phyloP scores from a whole-genome alignment of 2,888 invertebrate species.

The Drosophila ezoana region DNA sequence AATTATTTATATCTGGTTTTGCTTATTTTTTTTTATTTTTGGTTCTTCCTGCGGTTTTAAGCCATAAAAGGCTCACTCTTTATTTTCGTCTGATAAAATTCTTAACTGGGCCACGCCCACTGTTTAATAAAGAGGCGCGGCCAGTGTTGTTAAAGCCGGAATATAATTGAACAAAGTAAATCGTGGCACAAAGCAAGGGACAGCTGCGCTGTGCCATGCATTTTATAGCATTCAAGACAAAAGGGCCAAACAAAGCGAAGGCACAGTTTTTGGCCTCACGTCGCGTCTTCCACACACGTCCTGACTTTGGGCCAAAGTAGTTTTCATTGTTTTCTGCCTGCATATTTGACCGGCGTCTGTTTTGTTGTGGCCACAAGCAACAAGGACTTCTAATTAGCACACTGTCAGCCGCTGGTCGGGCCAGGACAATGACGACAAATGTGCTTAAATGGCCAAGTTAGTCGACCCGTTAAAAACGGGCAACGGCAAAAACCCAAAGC shows the following conservation, averaged over 20 bases:
- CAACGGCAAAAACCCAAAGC: constrained; percentile 52
- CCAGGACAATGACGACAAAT: constrained; percentile 72
- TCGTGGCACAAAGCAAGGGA: constrained; percentile 4
- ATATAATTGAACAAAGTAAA: constrained; percentile 46
- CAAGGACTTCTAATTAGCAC: constrained; percentile 81
- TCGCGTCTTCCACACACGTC: constrained; percentile 35
- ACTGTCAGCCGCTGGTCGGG: constrained; percentile 70
- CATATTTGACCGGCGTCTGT: constrained; percentile 61
- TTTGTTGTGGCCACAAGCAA: constrained; percentile 81
- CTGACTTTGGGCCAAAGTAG: constrained; percentile 75
- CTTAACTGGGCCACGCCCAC: constrained; percentile 45
- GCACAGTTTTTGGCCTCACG: constrained; percentile 27
- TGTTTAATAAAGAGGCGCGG: constrained; percentile 12
- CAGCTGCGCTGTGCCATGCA: constrained; percentile 54
- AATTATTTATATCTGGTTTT: constrained; percentile 79
- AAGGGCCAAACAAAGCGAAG: constrained; percentile 20
- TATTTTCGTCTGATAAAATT: constrained; percentile 25
- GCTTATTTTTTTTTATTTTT: constrained; percentile 30
- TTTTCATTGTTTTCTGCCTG: constrained; percentile 75
- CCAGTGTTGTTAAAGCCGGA: constrained; percentile 16
- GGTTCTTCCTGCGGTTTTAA: constrained; percentile 33
- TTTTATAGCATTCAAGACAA: constrained; percentile 64
- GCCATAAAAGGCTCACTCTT: constrained; percentile 21
- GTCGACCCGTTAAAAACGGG: constrained; percentile 73
- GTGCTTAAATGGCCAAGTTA: constrained; percentile 80